phyloP scores from a whole-genome alignment of 1,140 invertebrate species.

The Musca domestica region DNA sequence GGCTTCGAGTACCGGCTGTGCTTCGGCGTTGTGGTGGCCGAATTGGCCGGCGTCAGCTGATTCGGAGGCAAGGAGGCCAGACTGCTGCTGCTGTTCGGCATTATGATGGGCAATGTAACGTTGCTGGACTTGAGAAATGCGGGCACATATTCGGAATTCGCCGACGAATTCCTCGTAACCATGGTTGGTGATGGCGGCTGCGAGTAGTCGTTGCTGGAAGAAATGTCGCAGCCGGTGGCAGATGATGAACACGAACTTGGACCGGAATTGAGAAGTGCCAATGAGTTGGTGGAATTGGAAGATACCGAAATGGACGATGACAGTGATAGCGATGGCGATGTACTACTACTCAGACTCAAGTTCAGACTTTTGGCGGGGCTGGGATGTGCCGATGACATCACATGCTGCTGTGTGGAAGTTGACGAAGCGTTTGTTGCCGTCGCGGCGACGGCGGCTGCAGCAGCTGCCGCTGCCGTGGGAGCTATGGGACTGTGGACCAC shows the following conservation, averaged over 20 bases:
- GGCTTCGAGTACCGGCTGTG: constrained; percentile 48
- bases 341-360: constrained; percentile 29
- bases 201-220: constrained; percentile 22
- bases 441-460: constrained; percentile 7
- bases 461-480: constrained; percentile 1
- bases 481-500: constrained; percentile 46
- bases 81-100: constrained; percentile 28
- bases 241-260: constrained; percentile 25
- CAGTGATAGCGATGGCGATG: constrained; percentile 24
- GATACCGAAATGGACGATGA: constrained; percentile 27
- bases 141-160: constrained; percentile 36
- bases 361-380: constrained; percentile 37
- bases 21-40: constrained; percentile 49
- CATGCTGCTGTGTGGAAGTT: constrained; percentile 7
- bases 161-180: constrained; percentile 8
- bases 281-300: constrained; percentile 33
- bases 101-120: constrained; percentile 43
- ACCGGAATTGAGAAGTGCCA: constrained; percentile 24
- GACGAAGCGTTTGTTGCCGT: neutral
- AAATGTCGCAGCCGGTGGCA: constrained; percentile 25
- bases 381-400: neutral
- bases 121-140: constrained; percentile 41
- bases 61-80: constrained; percentile 29
- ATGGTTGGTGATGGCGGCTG: constrained; percentile 21
- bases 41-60: constrained; percentile 30